Evolutionary conservation across 1,140 invertebrate species (phyloP), one percentile per base, ranked within the genome.

Genomic region (Mercenaria mercenaria): DNA sequence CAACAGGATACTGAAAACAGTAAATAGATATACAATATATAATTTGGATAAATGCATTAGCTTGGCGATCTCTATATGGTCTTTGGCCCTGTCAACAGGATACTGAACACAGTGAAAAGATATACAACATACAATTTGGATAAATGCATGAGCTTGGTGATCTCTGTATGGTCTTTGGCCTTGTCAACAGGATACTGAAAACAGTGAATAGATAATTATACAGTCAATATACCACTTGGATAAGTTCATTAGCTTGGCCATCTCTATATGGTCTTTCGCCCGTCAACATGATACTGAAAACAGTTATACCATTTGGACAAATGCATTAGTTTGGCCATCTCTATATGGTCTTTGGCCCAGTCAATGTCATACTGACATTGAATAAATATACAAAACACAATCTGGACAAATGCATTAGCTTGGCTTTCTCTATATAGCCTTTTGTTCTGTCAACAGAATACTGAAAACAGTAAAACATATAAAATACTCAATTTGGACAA

Each of bases 31-130:
- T n/a, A n/a, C n/a, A n/a, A n/a, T n/a, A n/a, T n/a, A n/a, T n/a
- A 0, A 59, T 18, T n/a, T n/a, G n/a, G n/a, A n/a, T n/a, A 15
- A n/a, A 87, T 37, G 23, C n/a, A 72, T 72, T n/a, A n/a, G n/a
- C n/a, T n/a, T n/a, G n/a, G n/a, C n/a, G n/a, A 96, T 96, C 69
- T 94, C 93, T 47, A 93, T 93, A 90, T 96, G 95, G 84, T 95
- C 93, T 74, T 90, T 91, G 23, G 94, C 94, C 26, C 94, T 95
- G 79, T 95, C 94, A 4, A 95, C 93, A 52, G 95, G 95, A 87
- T 96, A 96, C 94, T 96, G 80, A 8, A 93, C 92, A 34, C 85
- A 47, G 39, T 8, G 69, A 18, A n/a, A n/a, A n/a, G n/a, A n/a
- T n/a, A n/a, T n/a, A n/a, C n/a, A n/a, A n/a, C n/a, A n/a, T n/a